Conservation (phyloP, 2,797 vertebrate genomes). For the Agapornis canus region DNA sequence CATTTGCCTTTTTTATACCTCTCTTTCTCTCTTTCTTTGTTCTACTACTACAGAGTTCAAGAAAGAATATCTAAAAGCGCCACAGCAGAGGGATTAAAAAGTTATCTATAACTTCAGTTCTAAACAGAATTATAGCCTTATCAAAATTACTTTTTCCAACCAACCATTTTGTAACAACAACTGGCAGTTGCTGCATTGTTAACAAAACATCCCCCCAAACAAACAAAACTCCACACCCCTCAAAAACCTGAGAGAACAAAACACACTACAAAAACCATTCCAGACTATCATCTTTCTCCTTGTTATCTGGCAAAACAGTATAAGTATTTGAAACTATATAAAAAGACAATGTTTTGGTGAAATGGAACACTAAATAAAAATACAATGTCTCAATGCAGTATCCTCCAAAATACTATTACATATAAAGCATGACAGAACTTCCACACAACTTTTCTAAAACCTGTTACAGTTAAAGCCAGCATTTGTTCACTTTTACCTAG, state of each 20-base stretch:
- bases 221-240: fast-evolving
- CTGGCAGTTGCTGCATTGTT: not conserved
- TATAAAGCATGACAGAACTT: not conserved
- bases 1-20: not conserved
- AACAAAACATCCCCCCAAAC: fast-evolving
- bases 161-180: not conserved
- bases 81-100: not conserved
- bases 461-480: not conserved
- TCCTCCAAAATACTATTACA: not conserved
- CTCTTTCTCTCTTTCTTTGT: not conserved
- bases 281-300: not conserved
- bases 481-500: constrained; percentile 80
- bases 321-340: not conserved
- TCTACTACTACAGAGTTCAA: not conserved
- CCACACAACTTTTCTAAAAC: not conserved
- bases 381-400: not conserved
- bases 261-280: not conserved
- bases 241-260: not conserved
- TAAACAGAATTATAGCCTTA: not conserved
- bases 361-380: not conserved
- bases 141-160: not conserved
- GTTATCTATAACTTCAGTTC: fast-evolving
- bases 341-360: not conserved
- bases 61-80: not conserved
- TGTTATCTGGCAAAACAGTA: not conserved